phyloP scores from a whole-genome alignment of 30 jellyfish, hydroid and myxozoan species.

The Cassiopea andromeda region DNA sequence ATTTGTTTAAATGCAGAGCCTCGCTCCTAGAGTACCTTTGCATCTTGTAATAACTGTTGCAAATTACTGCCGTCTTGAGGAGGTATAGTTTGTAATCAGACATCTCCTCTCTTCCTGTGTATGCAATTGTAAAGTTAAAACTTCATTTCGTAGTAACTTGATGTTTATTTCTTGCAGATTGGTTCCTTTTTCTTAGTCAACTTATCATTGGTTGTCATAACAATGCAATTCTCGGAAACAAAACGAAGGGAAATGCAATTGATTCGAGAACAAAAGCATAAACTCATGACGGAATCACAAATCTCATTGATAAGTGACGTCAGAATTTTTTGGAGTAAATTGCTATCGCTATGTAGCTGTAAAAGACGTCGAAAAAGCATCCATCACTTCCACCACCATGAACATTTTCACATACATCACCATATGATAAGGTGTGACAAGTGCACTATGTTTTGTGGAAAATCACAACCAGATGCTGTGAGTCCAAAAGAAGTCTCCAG shows the following conservation, averaged over 20 bases:
- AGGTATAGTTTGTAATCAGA: too few species aligned
- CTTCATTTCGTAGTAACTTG: too few species aligned
- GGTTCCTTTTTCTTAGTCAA: conserved; percentile 93
- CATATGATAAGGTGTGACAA: conserved; percentile 77
- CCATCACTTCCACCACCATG: conserved; percentile 94
- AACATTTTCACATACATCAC: conserved; percentile 81
- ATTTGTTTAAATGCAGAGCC: too few species aligned
- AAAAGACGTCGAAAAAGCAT: conserved; percentile 56
- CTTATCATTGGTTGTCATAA: conserved; percentile 87
- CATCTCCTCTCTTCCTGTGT: too few species aligned
- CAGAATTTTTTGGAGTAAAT: conserved; percentile 57
- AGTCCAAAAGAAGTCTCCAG: conserved; percentile 73
- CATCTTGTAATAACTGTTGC: too few species aligned
- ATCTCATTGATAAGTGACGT: conserved; percentile 80
- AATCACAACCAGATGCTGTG: conserved; percentile 39
- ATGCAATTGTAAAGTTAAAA: too few species aligned
- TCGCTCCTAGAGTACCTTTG: too few species aligned
- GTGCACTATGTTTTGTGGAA: conserved; percentile 79
- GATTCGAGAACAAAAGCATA: conserved; percentile 73
- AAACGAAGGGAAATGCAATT: conserved; percentile 87
- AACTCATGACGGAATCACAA: conserved; percentile 62
- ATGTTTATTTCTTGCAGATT: conserved; percentile 58
- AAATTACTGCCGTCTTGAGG: too few species aligned
- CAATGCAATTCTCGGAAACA: conserved; percentile 97
- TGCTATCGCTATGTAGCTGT: conserved; percentile 29